Percentiles rank a stretch among this genome's conserved stretches.
Evolutionary conservation across 2,888 invertebrate species (phyloP).

Genomic region (Amblyjoppa fuscipennis): DNA sequence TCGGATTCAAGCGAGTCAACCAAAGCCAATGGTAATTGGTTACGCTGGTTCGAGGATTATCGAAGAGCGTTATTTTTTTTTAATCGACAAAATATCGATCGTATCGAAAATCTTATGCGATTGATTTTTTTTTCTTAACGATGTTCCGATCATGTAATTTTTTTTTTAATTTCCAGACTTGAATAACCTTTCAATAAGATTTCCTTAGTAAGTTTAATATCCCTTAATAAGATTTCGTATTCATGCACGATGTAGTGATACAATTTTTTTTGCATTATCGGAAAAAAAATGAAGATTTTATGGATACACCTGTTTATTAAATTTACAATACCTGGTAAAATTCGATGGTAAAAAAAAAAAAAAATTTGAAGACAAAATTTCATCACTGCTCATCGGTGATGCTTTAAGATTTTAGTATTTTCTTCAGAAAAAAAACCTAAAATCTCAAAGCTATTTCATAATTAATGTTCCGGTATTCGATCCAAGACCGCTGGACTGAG

Average conservation of each 20-base stretch:
- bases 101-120: too few species aligned
- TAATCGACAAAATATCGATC: slow-evolving; percentile 50
- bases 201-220: too few species aligned
- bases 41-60: slow-evolving; percentile 41
- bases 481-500: neutral
- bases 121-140: neutral
- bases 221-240: too few species aligned
- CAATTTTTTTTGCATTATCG: neutral
- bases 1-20: slow-evolving; percentile 34
- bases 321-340: too few species aligned
- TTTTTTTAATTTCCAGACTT: too few species aligned
- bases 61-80: slow-evolving; percentile 29
- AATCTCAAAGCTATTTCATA: neutral
- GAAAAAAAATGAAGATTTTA: neutral
- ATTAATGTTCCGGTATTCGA: slow-evolving; percentile 20
- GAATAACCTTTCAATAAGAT: too few species aligned
- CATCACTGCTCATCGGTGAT: neutral
- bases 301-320: neutral
- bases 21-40: slow-evolving; percentile 52
- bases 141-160: neutral
- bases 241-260: neutral
- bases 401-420: neutral
- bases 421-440: neutral
- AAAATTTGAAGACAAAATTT: neutral
- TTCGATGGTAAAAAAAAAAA: neutral